Percentiles rank a stretch among this genome's conserved stretches.
These are phyloP conservation scores for Hepsetus odoe DNA, from an alignment of 2,113 vertebrate species.

Conservation along the genomic window DNA sequence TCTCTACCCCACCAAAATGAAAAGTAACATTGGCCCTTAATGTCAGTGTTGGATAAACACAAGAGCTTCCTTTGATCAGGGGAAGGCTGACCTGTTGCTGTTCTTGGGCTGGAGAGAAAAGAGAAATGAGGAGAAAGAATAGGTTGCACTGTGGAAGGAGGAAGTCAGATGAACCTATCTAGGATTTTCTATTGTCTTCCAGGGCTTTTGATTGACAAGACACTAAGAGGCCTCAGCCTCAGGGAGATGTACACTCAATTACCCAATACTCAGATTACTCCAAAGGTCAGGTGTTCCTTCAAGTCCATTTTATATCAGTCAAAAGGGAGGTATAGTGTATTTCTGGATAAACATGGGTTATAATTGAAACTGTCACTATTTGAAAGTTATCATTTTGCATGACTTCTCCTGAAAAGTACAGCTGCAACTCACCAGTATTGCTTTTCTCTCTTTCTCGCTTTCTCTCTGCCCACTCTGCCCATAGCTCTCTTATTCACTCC, in stretches of 20 bases:
- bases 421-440: not conserved
- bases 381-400: not conserved
- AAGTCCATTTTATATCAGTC: slow-evolving; percentile 22
- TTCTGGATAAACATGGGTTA: slow-evolving; percentile 13
- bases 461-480: slow-evolving; percentile 30
- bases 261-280: slow-evolving; percentile 40
- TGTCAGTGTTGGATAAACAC: slow-evolving; percentile 58
- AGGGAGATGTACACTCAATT: slow-evolving; percentile 46
- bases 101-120: slow-evolving; percentile 31
- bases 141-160: slow-evolving; percentile 37
- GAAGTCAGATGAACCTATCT: slow-evolving; percentile 50
- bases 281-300: slow-evolving; percentile 39
- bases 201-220: slow-evolving; percentile 42
- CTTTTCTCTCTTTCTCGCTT: not conserved
- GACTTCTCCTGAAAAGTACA: slow-evolving; percentile 18
- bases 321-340: not conserved
- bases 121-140: slow-evolving; percentile 26
- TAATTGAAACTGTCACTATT: slow-evolving; percentile 1
- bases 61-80: slow-evolving; percentile 57
- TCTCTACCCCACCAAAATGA: slow-evolving; percentile 44
- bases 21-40: slow-evolving; percentile 51
- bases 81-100: slow-evolving; percentile 45
- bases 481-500: slow-evolving; percentile 36
- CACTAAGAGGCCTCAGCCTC: slow-evolving; percentile 17
- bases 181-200: slow-evolving; percentile 50